Conservation (phyloP, 2,113 vertebrate genomes). For the Athene cunicularia region DNA sequence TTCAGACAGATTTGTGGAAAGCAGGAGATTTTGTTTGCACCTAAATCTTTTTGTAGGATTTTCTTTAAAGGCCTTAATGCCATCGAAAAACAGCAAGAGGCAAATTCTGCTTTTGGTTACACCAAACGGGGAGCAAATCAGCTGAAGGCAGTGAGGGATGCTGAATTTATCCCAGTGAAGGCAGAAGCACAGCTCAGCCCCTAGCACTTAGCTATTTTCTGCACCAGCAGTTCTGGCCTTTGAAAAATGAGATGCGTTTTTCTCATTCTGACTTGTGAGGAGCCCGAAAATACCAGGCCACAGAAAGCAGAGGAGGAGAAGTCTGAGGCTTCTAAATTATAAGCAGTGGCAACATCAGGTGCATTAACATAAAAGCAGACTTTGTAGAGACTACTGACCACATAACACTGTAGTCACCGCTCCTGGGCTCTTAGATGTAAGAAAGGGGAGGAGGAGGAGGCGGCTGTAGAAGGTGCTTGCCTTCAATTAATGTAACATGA, state of each 20-base stretch:
- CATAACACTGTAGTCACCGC: background rate
- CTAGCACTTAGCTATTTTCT: conserved; percentile 70
- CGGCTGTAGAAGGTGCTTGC: background rate
- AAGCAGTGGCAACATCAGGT: background rate
- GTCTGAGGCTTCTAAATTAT: background rate
- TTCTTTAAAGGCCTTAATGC: conserved; percentile 66
- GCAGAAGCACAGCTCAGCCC: conserved; percentile 47
- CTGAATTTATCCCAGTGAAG: background rate
- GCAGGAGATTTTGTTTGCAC: conserved; percentile 17
- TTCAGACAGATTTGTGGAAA: conserved; percentile 40
- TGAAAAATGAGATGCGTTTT: conserved; percentile 67
- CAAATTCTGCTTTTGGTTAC: background rate
- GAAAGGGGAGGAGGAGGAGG: background rate
- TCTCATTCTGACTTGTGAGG: conserved; percentile 42
- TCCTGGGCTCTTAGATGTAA: background rate
- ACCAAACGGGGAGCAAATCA: conserved; percentile 4
- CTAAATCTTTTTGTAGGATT: conserved; percentile 60
- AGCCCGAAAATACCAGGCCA: background rate
- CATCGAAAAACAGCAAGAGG: conserved; percentile 34
- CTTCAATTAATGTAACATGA: background rate
- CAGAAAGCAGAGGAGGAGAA: conserved; percentile 16
- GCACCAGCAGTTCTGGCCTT: conserved; percentile 73
- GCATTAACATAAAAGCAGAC: background rate
- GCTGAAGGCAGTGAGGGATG: background rate
- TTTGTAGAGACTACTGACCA: background rate